These are phyloP conservation scores for Ceratina calcarata DNA, from an alignment of 1,140 invertebrate species.

Conservation along the genomic window DNA sequence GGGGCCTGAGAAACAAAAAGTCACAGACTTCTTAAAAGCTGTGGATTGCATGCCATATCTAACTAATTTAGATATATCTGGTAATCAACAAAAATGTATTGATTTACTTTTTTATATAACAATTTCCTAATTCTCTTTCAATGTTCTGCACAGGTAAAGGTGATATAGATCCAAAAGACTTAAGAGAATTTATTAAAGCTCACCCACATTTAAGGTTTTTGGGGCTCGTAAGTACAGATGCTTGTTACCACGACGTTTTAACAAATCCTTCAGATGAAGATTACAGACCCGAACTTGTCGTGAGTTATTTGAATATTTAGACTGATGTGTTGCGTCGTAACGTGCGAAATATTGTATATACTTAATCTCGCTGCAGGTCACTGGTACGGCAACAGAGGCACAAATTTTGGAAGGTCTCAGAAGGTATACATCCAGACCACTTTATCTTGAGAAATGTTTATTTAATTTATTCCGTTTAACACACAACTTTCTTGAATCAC, in stretches of 20 bases:
- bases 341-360: not conserved
- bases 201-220: constrained; percentile 83
- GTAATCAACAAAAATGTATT: constrained; percentile 66
- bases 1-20: constrained; percentile 76
- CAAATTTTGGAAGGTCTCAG: constrained; percentile 85
- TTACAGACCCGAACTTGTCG: constrained; percentile 78
- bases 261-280: constrained; percentile 78
- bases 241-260: constrained; percentile 83
- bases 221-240: constrained; percentile 83
- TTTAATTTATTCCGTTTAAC: constrained; percentile 87
- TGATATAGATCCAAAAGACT: constrained; percentile 80
- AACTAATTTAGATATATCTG: constrained; percentile 86
- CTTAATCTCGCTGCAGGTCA: constrained; percentile 79
- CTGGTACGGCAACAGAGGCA: constrained; percentile 83
- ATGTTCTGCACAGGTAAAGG: constrained; percentile 78
- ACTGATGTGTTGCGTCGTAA: too few relatives aligned
- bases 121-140: constrained; percentile 8
- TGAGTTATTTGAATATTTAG: constrained; percentile 58
- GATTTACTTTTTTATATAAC: not conserved
- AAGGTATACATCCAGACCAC: constrained; percentile 83
- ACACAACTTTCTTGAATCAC: constrained; percentile 81
- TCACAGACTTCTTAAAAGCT: constrained; percentile 79
- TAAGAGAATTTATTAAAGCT: constrained; percentile 80
- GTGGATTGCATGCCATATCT: constrained; percentile 83
- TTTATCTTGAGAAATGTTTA: constrained; percentile 87